These are phyloP conservation scores for Crocodylus rhombifer DNA, from an alignment of 2,797 vertebrate genomes.

Conservation along the genomic window DNA sequence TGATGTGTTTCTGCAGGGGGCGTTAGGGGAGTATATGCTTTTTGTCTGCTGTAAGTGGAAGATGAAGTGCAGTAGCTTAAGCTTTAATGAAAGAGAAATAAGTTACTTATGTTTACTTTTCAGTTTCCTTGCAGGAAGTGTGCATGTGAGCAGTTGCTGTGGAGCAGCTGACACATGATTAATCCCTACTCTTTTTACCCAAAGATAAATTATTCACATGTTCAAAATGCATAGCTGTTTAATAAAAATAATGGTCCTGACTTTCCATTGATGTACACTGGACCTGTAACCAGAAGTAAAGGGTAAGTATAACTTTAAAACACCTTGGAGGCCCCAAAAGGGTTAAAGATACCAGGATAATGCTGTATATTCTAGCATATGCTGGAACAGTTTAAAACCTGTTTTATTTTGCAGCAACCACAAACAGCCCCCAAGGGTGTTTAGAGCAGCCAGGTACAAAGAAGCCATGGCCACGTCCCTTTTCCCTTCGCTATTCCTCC, in stretches of 20 bases:
- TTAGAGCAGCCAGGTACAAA: not conserved
- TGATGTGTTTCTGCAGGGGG: too few species aligned
- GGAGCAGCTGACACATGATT: too few species aligned
- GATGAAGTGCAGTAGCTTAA: too few species aligned
- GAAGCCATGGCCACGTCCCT: not conserved
- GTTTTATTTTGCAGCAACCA: not conserved
- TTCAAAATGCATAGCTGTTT: not conserved
- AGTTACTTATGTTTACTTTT: too few species aligned
- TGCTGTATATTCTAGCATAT: not conserved
- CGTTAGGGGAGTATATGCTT: too few species aligned
- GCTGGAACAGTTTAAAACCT: not conserved
- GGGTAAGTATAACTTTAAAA: fast-evolving
- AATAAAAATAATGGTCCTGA: not conserved
- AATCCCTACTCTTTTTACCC: too few species aligned
- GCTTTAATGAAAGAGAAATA: too few species aligned
- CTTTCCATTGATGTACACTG: not conserved
- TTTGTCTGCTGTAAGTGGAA: too few species aligned
- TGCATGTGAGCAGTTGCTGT: too few species aligned
- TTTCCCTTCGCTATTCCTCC: not conserved
- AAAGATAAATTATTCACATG: too few species aligned
- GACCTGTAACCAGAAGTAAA: not conserved
- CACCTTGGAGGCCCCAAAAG: not conserved
- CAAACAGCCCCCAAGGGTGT: not conserved
- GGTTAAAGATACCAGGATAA: fast-evolving
- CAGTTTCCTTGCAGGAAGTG: too few species aligned